Evolutionary conservation across 53 echinoderm and acorn worm species (phyloP).

Genomic region (Henricia sp.): DNA sequence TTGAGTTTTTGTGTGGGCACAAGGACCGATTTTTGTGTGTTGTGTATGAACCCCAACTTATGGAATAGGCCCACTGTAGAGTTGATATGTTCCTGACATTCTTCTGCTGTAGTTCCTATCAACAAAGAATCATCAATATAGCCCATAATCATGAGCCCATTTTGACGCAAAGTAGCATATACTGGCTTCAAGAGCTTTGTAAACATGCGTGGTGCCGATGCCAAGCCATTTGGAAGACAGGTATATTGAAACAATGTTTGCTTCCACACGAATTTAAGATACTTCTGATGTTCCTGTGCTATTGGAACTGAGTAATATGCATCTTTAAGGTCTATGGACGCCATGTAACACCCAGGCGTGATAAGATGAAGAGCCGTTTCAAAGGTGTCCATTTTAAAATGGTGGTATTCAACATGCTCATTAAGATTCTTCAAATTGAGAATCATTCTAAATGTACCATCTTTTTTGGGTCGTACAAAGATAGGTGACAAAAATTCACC

Average conservation of each 20-base stretch:
- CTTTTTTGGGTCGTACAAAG: slow-evolving; percentile 20
- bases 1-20: neutral
- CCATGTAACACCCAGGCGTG: slow-evolving; percentile 30
- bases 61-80: too few relatives aligned
- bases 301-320: slow-evolving; percentile 46
- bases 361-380: slow-evolving; percentile 38
- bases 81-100: slow-evolving; percentile 6
- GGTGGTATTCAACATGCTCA: slow-evolving; percentile 40
- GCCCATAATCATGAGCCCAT: slow-evolving; percentile 16
- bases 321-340: neutral
- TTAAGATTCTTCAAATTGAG: slow-evolving; percentile 43
- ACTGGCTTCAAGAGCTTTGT: slow-evolving; percentile 63
- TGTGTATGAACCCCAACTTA: neutral
- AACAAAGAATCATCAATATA: slow-evolving; percentile 58
- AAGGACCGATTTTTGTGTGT: neutral
- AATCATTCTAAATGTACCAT: slow-evolving; percentile 63
- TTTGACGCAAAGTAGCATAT: slow-evolving; percentile 30
- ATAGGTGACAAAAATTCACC: too few relatives aligned
- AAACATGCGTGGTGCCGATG: slow-evolving; percentile 52
- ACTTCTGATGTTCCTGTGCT: slow-evolving; percentile 56
- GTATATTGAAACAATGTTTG: neutral
- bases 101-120: neutral
- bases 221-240: slow-evolving; percentile 58
- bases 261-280: slow-evolving; percentile 13
- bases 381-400: slow-evolving; percentile 61